A percentile compares a stretch with the other conserved stretches of the same genome.
Evolutionary conservation across 2,888 invertebrate genomes (phyloP).

Genomic region (Volucella inflata): DNA sequence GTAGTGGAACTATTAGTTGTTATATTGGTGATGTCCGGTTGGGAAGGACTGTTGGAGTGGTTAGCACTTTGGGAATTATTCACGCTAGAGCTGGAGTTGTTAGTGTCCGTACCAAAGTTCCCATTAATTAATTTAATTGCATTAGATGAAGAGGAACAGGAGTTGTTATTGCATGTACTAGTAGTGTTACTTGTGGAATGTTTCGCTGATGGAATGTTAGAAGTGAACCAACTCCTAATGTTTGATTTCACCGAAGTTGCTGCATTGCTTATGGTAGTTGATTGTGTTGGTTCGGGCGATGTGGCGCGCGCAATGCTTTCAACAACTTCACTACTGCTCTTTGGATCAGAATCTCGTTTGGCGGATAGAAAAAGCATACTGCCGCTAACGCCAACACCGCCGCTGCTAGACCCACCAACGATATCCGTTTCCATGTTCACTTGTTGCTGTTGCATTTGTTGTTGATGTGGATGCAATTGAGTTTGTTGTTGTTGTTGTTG

Average conservation of each 20-base stretch:
- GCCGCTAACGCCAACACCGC: conserved; percentile 37
- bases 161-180: conserved; percentile 75
- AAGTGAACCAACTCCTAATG: conserved; percentile 80
- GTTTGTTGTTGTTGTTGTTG: conserved; percentile 62
- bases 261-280: conserved; percentile 67
- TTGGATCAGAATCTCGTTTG: conserved; percentile 64
- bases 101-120: conserved; percentile 80
- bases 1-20: conserved; percentile 76
- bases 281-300: conserved; percentile 75
- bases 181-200: conserved; percentile 75
- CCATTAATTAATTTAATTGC: conserved; percentile 77
- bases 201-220: conserved; percentile 77
- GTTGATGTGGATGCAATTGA: conserved; percentile 60
- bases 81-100: conserved; percentile 78
- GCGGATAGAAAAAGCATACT: conserved; percentile 66
- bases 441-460: conserved; percentile 62
- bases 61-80: conserved; percentile 75
- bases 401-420: conserved; percentile 64
- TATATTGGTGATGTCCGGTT: conserved; percentile 65
- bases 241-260: conserved; percentile 79
- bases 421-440: conserved; percentile 71
- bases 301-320: conserved; percentile 68
- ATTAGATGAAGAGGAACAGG: conserved; percentile 69
- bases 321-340: conserved; percentile 54
- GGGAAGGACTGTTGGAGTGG: conserved; percentile 73